Base-by-base conservation (phyloP, 2,113 vertebrate species). In the Leptosomus discolor region DNA sequence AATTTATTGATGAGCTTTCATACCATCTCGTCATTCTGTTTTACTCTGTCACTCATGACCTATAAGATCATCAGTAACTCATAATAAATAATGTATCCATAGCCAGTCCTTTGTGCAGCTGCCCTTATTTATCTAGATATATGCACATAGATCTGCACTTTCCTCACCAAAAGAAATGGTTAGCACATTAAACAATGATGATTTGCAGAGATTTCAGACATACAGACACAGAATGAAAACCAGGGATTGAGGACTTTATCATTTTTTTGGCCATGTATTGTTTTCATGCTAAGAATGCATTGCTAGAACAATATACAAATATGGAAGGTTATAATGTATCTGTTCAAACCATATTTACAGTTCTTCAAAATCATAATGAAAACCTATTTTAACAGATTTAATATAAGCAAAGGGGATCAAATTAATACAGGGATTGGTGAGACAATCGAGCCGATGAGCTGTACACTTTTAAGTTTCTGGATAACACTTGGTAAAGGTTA, bases 1-100 rank as follows among this genome's bases (percentile, higher is more conserved):
- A 88, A 85, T 92, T 96, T 98, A 95, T 94, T 95, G 96, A 97
- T 96, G 95, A 96, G 96, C 91, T 97, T 97, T 94, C 94, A 88
- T 90, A 88, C 43, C 54, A 92, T 20, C 80, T 92, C 3, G 7
- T 96, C 83, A 70, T 86, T 91, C 60, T 87, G 83, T 90, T 97
- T 96, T 97, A 85, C 91, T 95, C 94, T 96, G 91, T 92, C 93
- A 97, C 58, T 96, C 94, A 82, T 88, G 81, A 97, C 60, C 88
- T 94, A 95, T 95, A 96, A 94, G 92, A 95, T 96, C 88, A 96
- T 88, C 91, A n/a, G 22, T 90, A 94, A 85, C 27, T 91, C 76
- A 78, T 79, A 91, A 96, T 98, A 96, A 97, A 97, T 97, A 95
- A 96, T 97, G 89, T 95, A 95, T 91, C 75, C 43, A 37, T 3